phyloP scores from a whole-genome alignment of 2,797 vertebrate species.

The Melanotaenia parkinsoni region DNA sequence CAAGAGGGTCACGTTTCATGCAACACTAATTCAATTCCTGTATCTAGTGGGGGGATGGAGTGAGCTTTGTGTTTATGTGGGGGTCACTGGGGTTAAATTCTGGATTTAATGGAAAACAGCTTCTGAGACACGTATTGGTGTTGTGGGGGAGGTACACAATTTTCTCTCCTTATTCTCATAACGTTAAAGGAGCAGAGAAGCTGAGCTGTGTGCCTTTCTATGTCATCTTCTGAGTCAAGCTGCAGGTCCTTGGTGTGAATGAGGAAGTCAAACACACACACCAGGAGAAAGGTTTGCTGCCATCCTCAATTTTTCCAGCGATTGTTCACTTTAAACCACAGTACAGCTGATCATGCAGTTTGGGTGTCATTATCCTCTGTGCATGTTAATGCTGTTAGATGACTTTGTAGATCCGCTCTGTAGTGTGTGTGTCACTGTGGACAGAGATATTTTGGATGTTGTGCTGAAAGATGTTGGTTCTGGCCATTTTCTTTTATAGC shows the following conservation, averaged over 20 bases:
- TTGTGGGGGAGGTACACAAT: constrained; percentile 55
- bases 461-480: too few relatives aligned
- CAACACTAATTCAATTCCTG: constrained; percentile 59
- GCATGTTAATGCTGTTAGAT: constrained; percentile 11
- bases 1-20: constrained; percentile 35
- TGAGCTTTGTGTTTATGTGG: constrained; percentile 39
- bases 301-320: constrained; percentile 5
- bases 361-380: constrained; percentile 6
- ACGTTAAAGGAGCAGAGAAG: constrained; percentile 32
- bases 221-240: neutral
- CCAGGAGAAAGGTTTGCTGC: constrained; percentile 19
- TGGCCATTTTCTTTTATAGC: too few relatives aligned
- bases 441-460: too few relatives aligned
- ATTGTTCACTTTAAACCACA: neutral
- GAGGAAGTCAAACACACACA: constrained; percentile 20
- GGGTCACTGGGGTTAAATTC: constrained; percentile 67
- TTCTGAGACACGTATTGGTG: constrained; percentile 48
- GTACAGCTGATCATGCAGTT: neutral
- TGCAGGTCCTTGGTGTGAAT: neutral
- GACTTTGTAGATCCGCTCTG: constrained; percentile 3
- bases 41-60: constrained; percentile 45
- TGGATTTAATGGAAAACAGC: constrained; percentile 71
- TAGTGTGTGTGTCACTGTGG: too few relatives aligned
- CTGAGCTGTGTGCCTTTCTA: neutral
- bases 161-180: constrained; percentile 35